phyloP scores from a whole-genome alignment of 2,888 invertebrate genomes.

The Rotaria socialis region DNA sequence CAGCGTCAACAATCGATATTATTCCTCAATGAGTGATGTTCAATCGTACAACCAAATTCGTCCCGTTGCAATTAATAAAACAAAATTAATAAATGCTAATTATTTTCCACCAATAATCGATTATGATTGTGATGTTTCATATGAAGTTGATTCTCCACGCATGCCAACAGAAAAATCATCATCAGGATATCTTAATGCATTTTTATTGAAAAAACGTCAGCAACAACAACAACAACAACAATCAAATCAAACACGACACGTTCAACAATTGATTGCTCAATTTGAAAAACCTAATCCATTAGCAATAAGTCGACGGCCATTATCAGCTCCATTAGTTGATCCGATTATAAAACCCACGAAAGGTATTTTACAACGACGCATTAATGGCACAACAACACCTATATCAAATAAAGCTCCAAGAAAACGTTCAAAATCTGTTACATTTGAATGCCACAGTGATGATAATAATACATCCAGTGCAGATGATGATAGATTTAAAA shows the following conservation, averaged over 20 bases:
- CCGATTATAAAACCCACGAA: not conserved
- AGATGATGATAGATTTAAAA: not conserved
- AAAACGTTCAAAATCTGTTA: slow-evolving; percentile 36
- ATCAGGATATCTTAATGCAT: slow-evolving; percentile 23
- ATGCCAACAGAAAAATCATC: not conserved
- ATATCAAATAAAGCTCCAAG: not conserved
- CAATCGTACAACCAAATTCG: not conserved
- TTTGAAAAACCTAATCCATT: not conserved
- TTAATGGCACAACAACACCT: slow-evolving; percentile 3
- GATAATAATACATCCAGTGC: slow-evolving; percentile 2
- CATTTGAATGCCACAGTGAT: slow-evolving; percentile 26
- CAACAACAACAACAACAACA: slow-evolving; percentile 11
- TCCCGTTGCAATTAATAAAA: not conserved
- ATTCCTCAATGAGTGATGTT: slow-evolving; percentile 23
- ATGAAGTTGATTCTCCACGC: slow-evolving; percentile 31
- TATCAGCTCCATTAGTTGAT: slow-evolving; percentile 15
- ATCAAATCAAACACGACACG: not conserved
- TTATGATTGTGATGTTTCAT: slow-evolving; percentile 7
- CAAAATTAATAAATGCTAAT: not conserved
- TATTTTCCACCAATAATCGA: not conserved
- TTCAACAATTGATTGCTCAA: not conserved
- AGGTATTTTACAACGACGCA: slow-evolving; percentile 33
- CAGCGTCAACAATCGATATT: not conserved
- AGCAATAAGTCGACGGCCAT: not conserved
- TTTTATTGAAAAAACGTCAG: slow-evolving; percentile 24